A percentile compares a stretch with the other conserved stretches of the same genome.
Evolutionary conservation across 2,113 vertebrate species (phyloP).

Genomic region (Pterophyllum scalare): DNA sequence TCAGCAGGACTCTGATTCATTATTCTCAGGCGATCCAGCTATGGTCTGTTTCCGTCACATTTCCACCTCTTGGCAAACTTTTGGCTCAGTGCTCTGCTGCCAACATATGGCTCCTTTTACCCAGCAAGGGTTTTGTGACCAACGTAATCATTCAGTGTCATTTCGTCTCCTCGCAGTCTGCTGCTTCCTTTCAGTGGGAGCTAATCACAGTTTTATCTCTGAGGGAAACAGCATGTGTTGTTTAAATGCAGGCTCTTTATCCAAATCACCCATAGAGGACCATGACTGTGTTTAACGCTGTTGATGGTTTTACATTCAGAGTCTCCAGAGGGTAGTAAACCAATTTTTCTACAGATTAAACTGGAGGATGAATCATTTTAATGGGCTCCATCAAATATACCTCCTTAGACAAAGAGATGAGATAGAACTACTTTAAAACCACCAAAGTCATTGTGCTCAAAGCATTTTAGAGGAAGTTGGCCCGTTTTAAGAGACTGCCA

Average conservation of each 20-base stretch:
- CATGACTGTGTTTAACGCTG: neutral
- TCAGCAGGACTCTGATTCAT: conserved; percentile 1
- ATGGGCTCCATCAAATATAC: neutral
- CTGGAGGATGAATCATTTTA: neutral
- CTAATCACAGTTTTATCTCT: neutral
- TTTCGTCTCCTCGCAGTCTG: conserved; percentile 11
- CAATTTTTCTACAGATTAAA: neutral
- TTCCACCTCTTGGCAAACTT: neutral
- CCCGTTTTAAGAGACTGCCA: neutral
- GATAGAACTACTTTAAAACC: neutral
- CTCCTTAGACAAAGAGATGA: neutral
- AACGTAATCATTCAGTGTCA: conserved; percentile 8
- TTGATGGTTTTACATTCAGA: conserved; percentile 9
- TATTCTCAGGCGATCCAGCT: neutral
- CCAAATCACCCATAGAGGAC: neutral
- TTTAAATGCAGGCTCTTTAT: neutral
- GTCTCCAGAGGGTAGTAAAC: neutral
- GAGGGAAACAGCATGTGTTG: conserved; percentile 1
- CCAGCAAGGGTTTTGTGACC: conserved; percentile 7
- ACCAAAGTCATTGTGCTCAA: neutral
- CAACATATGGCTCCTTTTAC: conserved; percentile 27
- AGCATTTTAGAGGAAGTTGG: neutral
- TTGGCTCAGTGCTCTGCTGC: neutral
- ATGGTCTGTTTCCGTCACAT: neutral
- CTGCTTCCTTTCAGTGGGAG: neutral